phyloP scores from a whole-genome alignment of 2,113 vertebrate genomes.

The Chiloscyllium plagiosum region DNA sequence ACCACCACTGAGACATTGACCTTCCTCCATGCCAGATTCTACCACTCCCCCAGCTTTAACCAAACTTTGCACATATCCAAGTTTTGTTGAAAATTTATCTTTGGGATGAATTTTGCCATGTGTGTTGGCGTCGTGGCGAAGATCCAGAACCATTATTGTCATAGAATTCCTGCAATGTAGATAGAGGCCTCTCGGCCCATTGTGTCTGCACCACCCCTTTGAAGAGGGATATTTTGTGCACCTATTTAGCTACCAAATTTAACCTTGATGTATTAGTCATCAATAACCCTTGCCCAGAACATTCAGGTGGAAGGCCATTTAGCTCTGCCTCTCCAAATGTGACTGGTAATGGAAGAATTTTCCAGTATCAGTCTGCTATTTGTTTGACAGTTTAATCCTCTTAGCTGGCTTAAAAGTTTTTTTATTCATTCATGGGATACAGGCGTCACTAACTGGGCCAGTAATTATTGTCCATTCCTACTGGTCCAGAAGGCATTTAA shows the following conservation, averaged over 20 bases:
- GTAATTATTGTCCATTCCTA: too few relatives aligned
- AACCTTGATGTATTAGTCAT: not conserved
- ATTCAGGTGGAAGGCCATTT: not conserved
- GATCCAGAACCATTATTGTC: too few relatives aligned
- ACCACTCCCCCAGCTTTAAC: not conserved
- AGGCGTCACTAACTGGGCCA: too few relatives aligned
- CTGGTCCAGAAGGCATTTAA: too few relatives aligned
- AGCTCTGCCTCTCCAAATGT: not conserved
- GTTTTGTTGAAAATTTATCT: not conserved
- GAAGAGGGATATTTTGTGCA: not conserved
- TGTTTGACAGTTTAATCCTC: slow-evolving; percentile 15
- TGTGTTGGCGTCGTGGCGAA: not conserved
- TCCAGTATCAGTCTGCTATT: not conserved
- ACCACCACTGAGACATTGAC: not conserved
- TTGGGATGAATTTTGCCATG: not conserved
- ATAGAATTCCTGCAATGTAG: too few relatives aligned
- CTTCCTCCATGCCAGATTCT: not conserved
- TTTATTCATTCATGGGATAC: too few relatives aligned
- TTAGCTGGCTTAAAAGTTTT: not conserved
- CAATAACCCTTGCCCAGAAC: not conserved
- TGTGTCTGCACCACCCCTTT: too few relatives aligned
- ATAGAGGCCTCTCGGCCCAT: too few relatives aligned
- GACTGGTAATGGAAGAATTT: not conserved
- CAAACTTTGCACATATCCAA: not conserved
- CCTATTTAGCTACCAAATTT: not conserved